A percentile compares a stretch with the other conserved stretches of the same genome.
Conservation (phyloP, 1,140 invertebrate genomes). For the Drosophila paulistorum region DNA sequence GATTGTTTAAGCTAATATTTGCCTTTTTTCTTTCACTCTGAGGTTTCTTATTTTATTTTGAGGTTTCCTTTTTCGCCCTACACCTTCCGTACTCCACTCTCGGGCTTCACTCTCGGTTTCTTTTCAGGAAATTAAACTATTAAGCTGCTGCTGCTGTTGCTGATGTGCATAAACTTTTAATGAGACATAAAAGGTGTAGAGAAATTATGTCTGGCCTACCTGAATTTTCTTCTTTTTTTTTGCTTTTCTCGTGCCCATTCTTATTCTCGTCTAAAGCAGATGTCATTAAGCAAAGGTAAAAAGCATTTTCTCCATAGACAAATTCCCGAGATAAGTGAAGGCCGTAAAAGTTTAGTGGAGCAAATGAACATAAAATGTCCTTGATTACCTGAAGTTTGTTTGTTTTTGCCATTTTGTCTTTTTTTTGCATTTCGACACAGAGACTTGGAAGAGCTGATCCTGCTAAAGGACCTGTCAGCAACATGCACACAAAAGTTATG, state of each 20-base stretch:
- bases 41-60: conserved; percentile 26
- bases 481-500: conserved; percentile 56
- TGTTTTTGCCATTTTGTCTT: conserved; percentile 24
- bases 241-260: neutral
- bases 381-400: conserved; percentile 64
- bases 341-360: conserved; percentile 72
- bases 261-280: conserved; percentile 1
- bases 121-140: conserved; percentile 73
- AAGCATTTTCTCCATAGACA: conserved; percentile 51
- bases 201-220: conserved; percentile 53
- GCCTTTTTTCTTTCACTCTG: conserved; percentile 47
- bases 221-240: neutral
- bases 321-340: conserved; percentile 58
- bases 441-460: conserved; percentile 25
- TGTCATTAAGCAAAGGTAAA: conserved; percentile 56
- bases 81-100: neutral
- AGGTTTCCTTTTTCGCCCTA: conserved; percentile 22
- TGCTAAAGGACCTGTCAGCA: conserved; percentile 61
- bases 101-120: conserved; percentile 4
- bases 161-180: conserved; percentile 67
- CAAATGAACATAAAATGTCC: conserved; percentile 71
- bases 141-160: conserved; percentile 41
- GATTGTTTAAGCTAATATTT: conserved; percentile 51
- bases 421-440: neutral
- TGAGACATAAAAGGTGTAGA: conserved; percentile 62